These are phyloP conservation scores for Drosophila kurseongensis DNA, from an alignment of 1,140 invertebrate species.

Conservation along the genomic window DNA sequence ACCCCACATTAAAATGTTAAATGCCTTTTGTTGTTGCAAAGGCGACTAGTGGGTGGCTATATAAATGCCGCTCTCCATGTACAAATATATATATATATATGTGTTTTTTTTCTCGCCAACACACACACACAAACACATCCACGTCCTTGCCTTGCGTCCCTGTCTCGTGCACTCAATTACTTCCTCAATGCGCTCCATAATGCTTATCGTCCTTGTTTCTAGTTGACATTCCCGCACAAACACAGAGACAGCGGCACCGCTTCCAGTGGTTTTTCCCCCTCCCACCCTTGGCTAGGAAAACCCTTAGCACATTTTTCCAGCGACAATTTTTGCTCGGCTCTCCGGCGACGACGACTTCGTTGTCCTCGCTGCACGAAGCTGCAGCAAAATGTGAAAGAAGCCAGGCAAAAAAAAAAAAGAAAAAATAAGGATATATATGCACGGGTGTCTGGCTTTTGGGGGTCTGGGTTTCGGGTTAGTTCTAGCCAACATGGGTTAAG, in stretches of 20 bases:
- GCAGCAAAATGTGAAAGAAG: constrained; percentile 58
- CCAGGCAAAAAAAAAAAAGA: constrained; percentile 7
- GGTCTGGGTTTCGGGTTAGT: constrained; percentile 59
- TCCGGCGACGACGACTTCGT: constrained; percentile 13
- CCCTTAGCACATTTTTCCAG: constrained; percentile 79
- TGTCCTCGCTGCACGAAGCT: constrained; percentile 69
- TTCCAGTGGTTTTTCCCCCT: constrained; percentile 36
- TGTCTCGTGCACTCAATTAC: constrained; percentile 82
- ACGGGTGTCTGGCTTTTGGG: constrained; percentile 72
- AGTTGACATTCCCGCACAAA: constrained; percentile 80
- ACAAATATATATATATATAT: constrained; percentile 33
- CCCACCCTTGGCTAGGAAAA: constrained; percentile 34
- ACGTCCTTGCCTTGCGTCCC: constrained; percentile 70
- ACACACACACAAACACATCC: constrained; percentile 14
- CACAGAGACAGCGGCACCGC: constrained; percentile 32
- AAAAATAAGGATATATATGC: constrained; percentile 5
- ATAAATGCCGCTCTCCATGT: constrained; percentile 31
- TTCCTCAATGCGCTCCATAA: constrained; percentile 83
- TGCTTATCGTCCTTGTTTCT: constrained; percentile 83
- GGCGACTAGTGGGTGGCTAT: constrained; percentile 19
- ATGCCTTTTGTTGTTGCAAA: constrained; percentile 64
- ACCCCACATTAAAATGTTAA: constrained; percentile 71
- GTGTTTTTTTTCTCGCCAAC: constrained; percentile 25
- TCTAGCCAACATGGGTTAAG: constrained; percentile 47
- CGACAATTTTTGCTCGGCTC: constrained; percentile 80